Conservation (phyloP, 2,888 invertebrate genomes). For the Heliconius cydno region DNA sequence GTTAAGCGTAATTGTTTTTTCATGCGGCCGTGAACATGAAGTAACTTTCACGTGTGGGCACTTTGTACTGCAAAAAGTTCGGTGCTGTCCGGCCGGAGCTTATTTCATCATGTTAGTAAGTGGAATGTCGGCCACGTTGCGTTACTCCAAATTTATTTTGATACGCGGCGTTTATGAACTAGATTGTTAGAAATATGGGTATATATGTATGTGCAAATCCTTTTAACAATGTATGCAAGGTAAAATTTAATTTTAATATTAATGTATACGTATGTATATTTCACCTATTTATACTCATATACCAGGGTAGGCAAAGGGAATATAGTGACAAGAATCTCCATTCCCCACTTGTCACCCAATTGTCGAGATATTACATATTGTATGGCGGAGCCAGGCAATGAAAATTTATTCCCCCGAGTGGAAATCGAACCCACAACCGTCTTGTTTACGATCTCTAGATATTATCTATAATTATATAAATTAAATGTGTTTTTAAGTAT, state of each 20-base stretch:
- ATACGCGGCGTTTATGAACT: neutral
- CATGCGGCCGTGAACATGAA: constrained; percentile 4
- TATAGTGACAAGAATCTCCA: too few species aligned
- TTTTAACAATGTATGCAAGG: neutral
- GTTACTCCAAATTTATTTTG: neutral
- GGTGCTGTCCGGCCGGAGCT: neutral
- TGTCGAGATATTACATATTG: too few species aligned
- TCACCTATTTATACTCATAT: too few species aligned
- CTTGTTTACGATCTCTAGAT: neutral
- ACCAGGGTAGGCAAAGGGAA: too few species aligned
- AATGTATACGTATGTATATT: too few species aligned
- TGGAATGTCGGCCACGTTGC: constrained; percentile 6
- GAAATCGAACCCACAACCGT: too few species aligned
- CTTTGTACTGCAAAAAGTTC: constrained; percentile 1
- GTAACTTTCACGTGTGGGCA: constrained; percentile 2
- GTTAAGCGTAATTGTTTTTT: constrained; percentile 11
- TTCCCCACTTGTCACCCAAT: too few species aligned
- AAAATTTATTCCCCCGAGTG: too few species aligned
- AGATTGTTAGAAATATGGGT: neutral
- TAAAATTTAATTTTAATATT: neutral
- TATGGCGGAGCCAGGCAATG: too few species aligned
- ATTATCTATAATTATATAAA: neutral
- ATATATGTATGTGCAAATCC: neutral
- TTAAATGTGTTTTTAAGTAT: too few species aligned
- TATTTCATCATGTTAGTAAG: constrained; percentile 13